phyloP scores from a whole-genome alignment of 2,797 vertebrate genomes.

The Hemibagrus guttatus region DNA sequence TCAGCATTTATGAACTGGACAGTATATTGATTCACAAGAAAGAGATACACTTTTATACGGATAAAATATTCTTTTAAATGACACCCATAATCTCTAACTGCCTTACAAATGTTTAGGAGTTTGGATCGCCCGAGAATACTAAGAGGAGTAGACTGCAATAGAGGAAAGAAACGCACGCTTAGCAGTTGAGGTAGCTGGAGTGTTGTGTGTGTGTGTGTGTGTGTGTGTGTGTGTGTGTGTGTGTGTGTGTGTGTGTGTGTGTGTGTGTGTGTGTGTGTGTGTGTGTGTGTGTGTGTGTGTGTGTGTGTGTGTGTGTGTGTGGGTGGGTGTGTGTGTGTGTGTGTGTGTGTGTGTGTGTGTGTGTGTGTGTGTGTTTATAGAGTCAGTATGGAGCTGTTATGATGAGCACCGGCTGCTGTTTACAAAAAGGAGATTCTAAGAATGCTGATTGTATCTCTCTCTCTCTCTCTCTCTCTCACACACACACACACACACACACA shows the following conservation, averaged over 20 bases:
- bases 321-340: conserved; percentile 20
- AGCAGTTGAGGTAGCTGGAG: conserved; percentile 38
- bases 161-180: conserved; percentile 17
- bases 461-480: conserved; percentile 4
- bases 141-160: conserved; percentile 11
- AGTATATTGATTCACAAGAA: neutral
- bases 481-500: conserved; percentile 1
- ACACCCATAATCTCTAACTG: neutral
- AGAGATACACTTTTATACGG: neutral
- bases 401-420: conserved; percentile 54
- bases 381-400: conserved; percentile 38
- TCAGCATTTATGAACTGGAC: neutral
- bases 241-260: conserved; percentile 32
- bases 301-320: conserved; percentile 31
- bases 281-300: conserved; percentile 32
- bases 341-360: conserved; percentile 19
- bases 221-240: conserved; percentile 23
- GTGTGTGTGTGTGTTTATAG: conserved; percentile 30
- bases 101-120: conserved; percentile 4
- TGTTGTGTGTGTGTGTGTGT: conserved; percentile 28
- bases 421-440: conserved; percentile 46
- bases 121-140: neutral
- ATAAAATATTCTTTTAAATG: neutral
- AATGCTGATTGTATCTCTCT: conserved; percentile 4
- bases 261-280: conserved; percentile 28